A percentile compares a stretch with the other conserved stretches of the same genome.
Evolutionary conservation across 2,888 invertebrate genomes (phyloP).

Genomic region (Rhorus exstirpatorius): DNA sequence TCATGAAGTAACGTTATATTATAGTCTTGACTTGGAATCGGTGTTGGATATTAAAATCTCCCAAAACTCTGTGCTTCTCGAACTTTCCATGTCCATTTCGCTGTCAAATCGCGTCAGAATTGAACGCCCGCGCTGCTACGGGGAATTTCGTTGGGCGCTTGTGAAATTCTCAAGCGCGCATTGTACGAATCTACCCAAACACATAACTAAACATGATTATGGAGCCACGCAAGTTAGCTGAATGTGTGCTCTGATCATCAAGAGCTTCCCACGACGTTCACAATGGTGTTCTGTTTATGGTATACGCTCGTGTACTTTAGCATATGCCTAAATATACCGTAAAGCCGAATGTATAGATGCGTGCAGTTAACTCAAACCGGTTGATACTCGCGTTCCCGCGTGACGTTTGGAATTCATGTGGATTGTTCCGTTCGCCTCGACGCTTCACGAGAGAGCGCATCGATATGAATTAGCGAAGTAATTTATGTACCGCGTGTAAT

Average conservation of each 20-base stretch:
- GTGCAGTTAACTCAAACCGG: constrained; percentile 40
- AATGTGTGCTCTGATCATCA: constrained; percentile 50
- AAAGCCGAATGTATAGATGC: constrained; percentile 13
- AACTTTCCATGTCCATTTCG: constrained; percentile 32
- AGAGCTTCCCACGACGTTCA: constrained; percentile 45
- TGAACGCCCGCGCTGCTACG: background rate
- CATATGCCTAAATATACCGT: constrained; percentile 1
- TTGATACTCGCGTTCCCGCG: constrained; percentile 45
- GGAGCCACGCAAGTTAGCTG: constrained; percentile 45
- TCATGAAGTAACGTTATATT: no score
- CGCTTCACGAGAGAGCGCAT: constrained; percentile 55
- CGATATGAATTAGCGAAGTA: constrained; percentile 64
- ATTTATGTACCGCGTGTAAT: constrained; percentile 24
- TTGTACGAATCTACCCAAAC: constrained; percentile 26
- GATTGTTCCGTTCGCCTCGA: constrained; percentile 58
- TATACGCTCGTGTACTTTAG: constrained; percentile 22
- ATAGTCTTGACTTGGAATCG: no score
- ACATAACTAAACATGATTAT: constrained; percentile 42
- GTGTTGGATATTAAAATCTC: constrained; percentile 10
- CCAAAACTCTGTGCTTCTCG: background rate
- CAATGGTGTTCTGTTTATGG: constrained; percentile 7
- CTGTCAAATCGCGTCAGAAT: constrained; percentile 13
- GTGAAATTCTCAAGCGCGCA: constrained; percentile 32
- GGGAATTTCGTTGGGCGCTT: constrained; percentile 10
- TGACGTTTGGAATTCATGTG: constrained; percentile 65